phyloP scores from a whole-genome alignment of 2,113 vertebrate genomes.

The Craseonycteris thonglongyai region DNA sequence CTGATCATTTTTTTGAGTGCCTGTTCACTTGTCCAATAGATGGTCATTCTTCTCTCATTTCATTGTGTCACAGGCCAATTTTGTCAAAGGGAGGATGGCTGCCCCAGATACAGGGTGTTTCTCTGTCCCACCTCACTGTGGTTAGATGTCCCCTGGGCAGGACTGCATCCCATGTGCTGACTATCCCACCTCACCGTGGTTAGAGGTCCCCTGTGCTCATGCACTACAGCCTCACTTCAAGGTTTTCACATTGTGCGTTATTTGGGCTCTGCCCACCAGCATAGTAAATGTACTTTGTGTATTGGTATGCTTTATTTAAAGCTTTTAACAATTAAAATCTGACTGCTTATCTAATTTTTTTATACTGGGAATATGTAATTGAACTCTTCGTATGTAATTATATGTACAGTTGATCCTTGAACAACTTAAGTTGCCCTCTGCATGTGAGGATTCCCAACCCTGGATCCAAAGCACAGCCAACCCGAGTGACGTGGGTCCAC shows the following conservation, averaged over 20 bases:
- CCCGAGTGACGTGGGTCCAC: not conserved
- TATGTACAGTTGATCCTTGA: not conserved
- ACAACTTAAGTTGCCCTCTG: not conserved
- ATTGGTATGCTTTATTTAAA: not conserved
- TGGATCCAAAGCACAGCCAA: accelerated
- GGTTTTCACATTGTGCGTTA: not conserved
- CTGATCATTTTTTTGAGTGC: not conserved
- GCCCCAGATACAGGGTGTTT: not conserved
- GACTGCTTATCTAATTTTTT: not conserved
- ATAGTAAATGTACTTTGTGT: not conserved
- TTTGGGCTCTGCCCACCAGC: not conserved
- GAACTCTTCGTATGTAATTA: not conserved
- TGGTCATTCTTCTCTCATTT: not conserved
- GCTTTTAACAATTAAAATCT: not conserved
- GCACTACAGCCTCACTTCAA: too few relatives aligned
- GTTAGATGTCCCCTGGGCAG: too few relatives aligned
- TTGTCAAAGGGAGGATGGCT: not conserved
- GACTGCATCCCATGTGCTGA: too few relatives aligned
- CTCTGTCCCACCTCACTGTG: too few relatives aligned
- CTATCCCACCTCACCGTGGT: too few relatives aligned
- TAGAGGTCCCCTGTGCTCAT: too few relatives aligned
- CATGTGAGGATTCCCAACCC: not conserved
- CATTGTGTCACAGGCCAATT: not conserved
- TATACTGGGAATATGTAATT: not conserved
- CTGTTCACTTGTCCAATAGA: not conserved